phyloP scores from a whole-genome alignment of 2,888 invertebrate genomes.

The Myopa testacea region DNA sequence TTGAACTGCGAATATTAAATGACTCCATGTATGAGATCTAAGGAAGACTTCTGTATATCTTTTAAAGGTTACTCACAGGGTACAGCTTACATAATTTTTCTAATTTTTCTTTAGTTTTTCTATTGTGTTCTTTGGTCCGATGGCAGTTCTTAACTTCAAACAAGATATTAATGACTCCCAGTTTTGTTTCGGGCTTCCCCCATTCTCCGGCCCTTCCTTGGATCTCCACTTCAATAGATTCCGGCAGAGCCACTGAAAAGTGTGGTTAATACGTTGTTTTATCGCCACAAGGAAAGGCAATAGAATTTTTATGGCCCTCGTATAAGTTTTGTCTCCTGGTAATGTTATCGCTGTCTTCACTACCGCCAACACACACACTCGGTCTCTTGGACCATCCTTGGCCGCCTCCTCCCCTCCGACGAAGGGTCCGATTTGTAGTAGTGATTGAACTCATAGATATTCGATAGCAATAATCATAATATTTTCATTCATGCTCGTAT shows the following conservation, averaged over 20 bases:
- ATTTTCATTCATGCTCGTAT: conserved; percentile 33
- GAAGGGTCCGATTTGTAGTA: background rate
- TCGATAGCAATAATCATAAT: conserved; percentile 45
- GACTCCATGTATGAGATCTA: no score
- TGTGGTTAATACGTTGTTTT: conserved; percentile 25
- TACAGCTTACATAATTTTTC: background rate
- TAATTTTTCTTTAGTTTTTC: background rate
- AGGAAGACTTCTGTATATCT: no score
- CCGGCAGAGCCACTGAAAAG: conserved; percentile 16
- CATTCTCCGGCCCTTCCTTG: no score
- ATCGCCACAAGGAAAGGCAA: conserved; percentile 23
- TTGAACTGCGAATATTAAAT: no score
- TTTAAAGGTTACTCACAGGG: no score
- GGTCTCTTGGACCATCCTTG: background rate
- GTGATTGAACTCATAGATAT: conserved; percentile 14
- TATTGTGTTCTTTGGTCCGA: background rate
- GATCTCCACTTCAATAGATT: conserved; percentile 15
- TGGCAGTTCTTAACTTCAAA: background rate
- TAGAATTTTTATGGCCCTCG: conserved; percentile 36
- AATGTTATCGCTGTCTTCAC: conserved; percentile 16
- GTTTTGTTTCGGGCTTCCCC: no score
- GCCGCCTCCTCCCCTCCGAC: background rate
- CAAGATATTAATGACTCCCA: no score
- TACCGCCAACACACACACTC: background rate
- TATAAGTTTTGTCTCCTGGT: conserved; percentile 11